Base-by-base conservation (phyloP, 2,797 vertebrate genomes). In the Crenichthys baileyi region DNA sequence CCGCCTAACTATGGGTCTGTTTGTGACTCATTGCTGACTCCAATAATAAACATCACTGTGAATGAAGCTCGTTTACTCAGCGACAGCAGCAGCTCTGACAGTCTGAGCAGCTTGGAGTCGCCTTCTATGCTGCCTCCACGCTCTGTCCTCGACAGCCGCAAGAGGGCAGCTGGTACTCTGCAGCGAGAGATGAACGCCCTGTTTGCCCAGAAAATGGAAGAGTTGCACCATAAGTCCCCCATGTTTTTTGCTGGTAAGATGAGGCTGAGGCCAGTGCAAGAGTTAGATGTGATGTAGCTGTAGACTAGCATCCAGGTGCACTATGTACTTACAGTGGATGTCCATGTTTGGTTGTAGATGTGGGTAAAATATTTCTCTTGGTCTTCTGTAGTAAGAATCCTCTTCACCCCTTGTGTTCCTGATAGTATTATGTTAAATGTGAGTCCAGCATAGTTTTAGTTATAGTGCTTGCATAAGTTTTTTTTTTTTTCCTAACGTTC, bases 101-200 rank as follows among this genome's bases (percentile, higher is more conserved):
- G 97, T 86, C 89, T 95, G 70, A 95, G 95, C 92, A 96, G 96
- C 90, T 92, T 96, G 67, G 95, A 96, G 74, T 94, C 83, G 15
- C 94, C 93, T 41, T 89, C 92, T 1, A 84, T 82, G 87, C 87
- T 93, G 73, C 89, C 87, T 72, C 94, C 93, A 12, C 78, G 73
- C 76, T 92, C 86, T 22, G 91, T 93, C 81, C 91, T 96, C 1
- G 97, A 97, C 93, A 93, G 92, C 80, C 93, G 94, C 85, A 95
- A 92, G 91, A 96, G 96, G 89, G 97, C 96, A 18, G 96, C 91
- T 6, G 97, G 98, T 89, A 98, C 97, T 77, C 96, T 98, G 72
- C 98, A 99, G 95, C 95, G 97, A 60, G 98, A 99, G 96, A 98
- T 99, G 97, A 99, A 98, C 5, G 96, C 97, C 89, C 95, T 99